phyloP scores from a whole-genome alignment of 2,113 vertebrate genomes.

The Ammodytes dubius region DNA sequence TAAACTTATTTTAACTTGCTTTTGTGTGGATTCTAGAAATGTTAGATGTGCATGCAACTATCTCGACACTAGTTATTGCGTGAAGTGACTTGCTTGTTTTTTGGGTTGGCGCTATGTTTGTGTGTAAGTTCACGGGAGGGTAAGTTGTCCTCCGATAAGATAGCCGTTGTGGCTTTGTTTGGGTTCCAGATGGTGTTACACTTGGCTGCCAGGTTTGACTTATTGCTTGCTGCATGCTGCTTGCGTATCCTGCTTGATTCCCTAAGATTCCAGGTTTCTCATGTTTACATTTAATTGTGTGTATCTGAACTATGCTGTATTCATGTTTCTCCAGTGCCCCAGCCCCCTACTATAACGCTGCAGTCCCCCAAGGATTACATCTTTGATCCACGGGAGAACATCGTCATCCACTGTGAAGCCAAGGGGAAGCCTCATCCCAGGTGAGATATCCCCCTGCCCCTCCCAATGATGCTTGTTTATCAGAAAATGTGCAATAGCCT shows the following conservation, averaged over 20 bases:
- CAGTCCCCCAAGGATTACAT: slow-evolving; percentile 98
- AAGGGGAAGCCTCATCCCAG: slow-evolving; percentile 97
- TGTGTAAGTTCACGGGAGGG: slow-evolving; percentile 17
- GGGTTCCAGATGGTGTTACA: slow-evolving; percentile 6
- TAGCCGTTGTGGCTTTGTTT: slow-evolving; percentile 20
- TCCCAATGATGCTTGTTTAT: background rate
- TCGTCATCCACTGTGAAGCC: slow-evolving; percentile 96
- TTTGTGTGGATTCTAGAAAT: slow-evolving; percentile 48
- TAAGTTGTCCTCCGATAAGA: slow-evolving; percentile 28
- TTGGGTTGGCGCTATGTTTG: slow-evolving; percentile 43
- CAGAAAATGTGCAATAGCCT: background rate
- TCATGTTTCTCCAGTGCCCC: slow-evolving; percentile 87
- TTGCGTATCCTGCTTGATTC: slow-evolving; percentile 12
- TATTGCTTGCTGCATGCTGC: slow-evolving; percentile 63
- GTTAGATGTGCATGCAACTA: slow-evolving; percentile 71
- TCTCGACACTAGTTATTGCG: slow-evolving; percentile 17
- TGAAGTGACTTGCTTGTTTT: slow-evolving; percentile 41
- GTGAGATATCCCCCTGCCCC: slow-evolving; percentile 75
- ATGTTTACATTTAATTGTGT: background rate
- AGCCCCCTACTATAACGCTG: slow-evolving; percentile 95
- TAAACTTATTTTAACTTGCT: slow-evolving; percentile 16
- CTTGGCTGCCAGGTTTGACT: slow-evolving; percentile 4
- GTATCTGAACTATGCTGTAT: slow-evolving; percentile 17
- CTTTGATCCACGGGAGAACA: slow-evolving; percentile 96
- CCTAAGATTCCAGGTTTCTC: background rate